phyloP scores from a whole-genome alignment of 1,140 invertebrate genomes.

The Plodia interpunctella region DNA sequence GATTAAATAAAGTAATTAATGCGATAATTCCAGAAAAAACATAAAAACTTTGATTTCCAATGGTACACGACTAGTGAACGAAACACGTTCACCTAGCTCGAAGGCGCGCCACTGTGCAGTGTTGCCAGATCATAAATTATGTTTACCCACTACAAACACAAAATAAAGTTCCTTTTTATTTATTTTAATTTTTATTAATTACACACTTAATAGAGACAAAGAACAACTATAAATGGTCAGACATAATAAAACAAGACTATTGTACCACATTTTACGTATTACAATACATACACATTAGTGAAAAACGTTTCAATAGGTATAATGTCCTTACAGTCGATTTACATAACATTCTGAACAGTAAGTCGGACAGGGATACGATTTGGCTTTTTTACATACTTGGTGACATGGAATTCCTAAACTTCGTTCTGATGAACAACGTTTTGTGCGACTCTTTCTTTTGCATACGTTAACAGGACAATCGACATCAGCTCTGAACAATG shows the following conservation, averaged over 20 bases:
- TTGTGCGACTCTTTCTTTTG: slow-evolving; percentile 1
- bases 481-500: slow-evolving; percentile 25
- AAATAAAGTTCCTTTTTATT: slow-evolving; percentile 12
- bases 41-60: slow-evolving; percentile 60
- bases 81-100: slow-evolving; percentile 35
- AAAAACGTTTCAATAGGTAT: not conserved
- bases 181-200: not conserved
- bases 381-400: slow-evolving; percentile 19
- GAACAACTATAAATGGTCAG: not conserved
- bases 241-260: not conserved
- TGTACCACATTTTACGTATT: not conserved
- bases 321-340: slow-evolving; percentile 11
- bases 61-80: slow-evolving; percentile 42
- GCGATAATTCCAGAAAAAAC: slow-evolving; percentile 54
- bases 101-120: slow-evolving; percentile 57
- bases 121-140: slow-evolving; percentile 45
- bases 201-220: not conserved
- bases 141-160: slow-evolving; percentile 23
- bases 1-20: slow-evolving; percentile 40
- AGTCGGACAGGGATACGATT: slow-evolving; percentile 31
- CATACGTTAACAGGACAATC: not conserved
- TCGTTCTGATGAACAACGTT: slow-evolving; percentile 16
- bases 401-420: slow-evolving; percentile 13
- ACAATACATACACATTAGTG: not conserved
- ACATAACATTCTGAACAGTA: slow-evolving; percentile 32